Conservation (phyloP, 2,888 invertebrate genomes). For the Drosophila crucigera region DNA sequence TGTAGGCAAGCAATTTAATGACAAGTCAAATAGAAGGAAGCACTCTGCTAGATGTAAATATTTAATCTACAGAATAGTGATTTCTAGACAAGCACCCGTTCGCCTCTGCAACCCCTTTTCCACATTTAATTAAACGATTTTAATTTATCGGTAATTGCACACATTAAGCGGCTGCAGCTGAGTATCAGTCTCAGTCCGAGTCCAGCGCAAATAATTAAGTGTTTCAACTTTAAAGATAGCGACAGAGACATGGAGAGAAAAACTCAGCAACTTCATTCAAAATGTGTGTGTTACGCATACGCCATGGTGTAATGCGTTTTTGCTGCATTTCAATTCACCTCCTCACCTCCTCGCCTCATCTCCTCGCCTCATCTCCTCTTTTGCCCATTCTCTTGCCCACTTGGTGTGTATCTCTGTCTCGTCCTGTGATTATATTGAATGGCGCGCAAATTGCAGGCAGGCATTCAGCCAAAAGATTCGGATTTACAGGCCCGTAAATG, state of each 20-base stretch:
- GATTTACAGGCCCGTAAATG: conserved; percentile 36
- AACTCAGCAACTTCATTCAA: conserved; percentile 25
- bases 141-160: conserved; percentile 60
- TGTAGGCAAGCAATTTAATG: conserved; percentile 46
- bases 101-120: neutral
- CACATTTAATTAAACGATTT: conserved; percentile 64
- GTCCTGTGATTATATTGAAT: conserved; percentile 64
- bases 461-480: conserved; percentile 50
- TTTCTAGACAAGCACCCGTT: conserved; percentile 18
- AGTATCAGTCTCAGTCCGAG: conserved; percentile 5
- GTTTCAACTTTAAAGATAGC: conserved; percentile 3
- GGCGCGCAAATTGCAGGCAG: conserved; percentile 66
- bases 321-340: conserved; percentile 1
- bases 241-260: neutral
- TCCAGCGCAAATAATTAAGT: conserved; percentile 39
- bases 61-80: conserved; percentile 50
- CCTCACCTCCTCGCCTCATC: no score
- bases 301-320: conserved; percentile 56
- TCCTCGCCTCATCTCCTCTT: neutral
- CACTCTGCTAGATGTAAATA: conserved; percentile 50
- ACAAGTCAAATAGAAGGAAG: conserved; percentile 59
- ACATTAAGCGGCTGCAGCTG: conserved; percentile 21
- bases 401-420: neutral
- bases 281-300: conserved; percentile 63
- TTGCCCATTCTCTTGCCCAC: neutral